phyloP scores from a whole-genome alignment of 2,797 vertebrate species.

The Enteromius paludinosus region DNA sequence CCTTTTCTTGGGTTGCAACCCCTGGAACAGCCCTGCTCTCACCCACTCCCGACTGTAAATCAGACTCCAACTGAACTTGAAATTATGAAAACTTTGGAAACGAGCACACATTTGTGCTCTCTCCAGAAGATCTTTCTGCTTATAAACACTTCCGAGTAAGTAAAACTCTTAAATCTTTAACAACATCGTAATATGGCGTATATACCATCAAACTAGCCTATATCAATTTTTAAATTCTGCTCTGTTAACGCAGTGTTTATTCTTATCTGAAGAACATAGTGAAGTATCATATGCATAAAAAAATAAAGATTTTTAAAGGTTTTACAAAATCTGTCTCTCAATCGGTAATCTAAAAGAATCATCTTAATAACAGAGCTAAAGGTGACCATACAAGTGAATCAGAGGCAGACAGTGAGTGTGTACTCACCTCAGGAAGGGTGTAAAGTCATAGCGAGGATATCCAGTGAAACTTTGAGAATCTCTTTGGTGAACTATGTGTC shows the following conservation, averaged over 20 bases:
- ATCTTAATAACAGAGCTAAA: not conserved
- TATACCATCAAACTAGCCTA: not conserved
- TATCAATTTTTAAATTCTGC: not conserved
- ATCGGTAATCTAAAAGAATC: not conserved
- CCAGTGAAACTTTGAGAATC: conserved; percentile 11
- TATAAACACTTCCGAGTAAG: not conserved
- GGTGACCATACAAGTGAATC: not conserved
- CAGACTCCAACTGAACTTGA: conserved; percentile 39
- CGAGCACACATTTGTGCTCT: not conserved
- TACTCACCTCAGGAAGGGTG: conserved; percentile 59
- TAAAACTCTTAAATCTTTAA: not conserved
- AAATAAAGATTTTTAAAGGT: too few species aligned
- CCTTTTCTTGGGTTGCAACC: conserved; percentile 66
- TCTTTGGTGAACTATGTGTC: conserved; percentile 48
- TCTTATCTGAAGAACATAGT: not conserved
- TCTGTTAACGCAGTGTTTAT: not conserved
- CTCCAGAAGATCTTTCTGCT: not conserved
- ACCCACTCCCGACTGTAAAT: conserved; percentile 65
- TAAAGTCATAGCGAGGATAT: conserved; percentile 33
- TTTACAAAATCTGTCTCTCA: too few species aligned
- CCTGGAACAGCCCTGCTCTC: conserved; percentile 47
- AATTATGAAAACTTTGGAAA: conserved; percentile 36
- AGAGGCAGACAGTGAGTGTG: not conserved
- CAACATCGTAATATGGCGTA: not conserved
- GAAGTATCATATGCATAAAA: not conserved